Conservation (phyloP, 2,113 vertebrate genomes). For the Perccottus glenii region DNA sequence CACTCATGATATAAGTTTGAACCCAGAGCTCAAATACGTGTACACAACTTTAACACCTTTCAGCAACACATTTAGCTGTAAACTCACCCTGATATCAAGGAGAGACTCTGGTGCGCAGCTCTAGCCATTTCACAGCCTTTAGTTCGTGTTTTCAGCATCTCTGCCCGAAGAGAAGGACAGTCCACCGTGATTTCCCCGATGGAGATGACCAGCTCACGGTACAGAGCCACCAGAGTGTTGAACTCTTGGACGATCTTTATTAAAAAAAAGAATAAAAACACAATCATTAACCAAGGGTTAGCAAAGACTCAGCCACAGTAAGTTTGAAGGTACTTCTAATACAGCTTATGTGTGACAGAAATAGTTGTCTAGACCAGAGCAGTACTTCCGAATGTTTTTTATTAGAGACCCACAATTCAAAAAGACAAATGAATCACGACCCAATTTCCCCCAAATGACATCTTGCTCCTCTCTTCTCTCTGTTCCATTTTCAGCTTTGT, state of each 20-base stretch:
- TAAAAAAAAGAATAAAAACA: too few relatives aligned
- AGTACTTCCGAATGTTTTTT: background rate
- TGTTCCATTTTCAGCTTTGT: constrained; percentile 5
- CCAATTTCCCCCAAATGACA: constrained; percentile 5
- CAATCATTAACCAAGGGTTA: too few relatives aligned
- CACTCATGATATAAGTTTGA: too few relatives aligned
- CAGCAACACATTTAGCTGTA: background rate
- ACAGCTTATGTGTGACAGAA: background rate
- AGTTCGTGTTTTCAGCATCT: constrained; percentile 92
- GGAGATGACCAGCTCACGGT: constrained; percentile 96
- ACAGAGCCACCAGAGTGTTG: constrained; percentile 96
- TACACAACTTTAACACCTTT: too few relatives aligned
- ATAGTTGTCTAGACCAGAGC: background rate
- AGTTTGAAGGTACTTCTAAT: background rate
- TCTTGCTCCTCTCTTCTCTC: background rate
- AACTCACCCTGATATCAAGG: constrained; percentile 94
- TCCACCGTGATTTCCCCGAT: constrained; percentile 92
- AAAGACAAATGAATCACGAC: constrained; percentile 2
- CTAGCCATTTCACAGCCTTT: constrained; percentile 94
- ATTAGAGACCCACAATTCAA: constrained; percentile 3
- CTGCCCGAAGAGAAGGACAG: constrained; percentile 86
- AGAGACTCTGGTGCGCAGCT: constrained; percentile 92
- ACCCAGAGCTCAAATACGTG: too few relatives aligned
- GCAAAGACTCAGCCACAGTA: too few relatives aligned
- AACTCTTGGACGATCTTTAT: constrained; percentile 99